Percentiles rank a stretch among this genome's conserved stretches.
phyloP scores from a whole-genome alignment of 2,113 vertebrate species.

The Thryonomys swinderianus region DNA sequence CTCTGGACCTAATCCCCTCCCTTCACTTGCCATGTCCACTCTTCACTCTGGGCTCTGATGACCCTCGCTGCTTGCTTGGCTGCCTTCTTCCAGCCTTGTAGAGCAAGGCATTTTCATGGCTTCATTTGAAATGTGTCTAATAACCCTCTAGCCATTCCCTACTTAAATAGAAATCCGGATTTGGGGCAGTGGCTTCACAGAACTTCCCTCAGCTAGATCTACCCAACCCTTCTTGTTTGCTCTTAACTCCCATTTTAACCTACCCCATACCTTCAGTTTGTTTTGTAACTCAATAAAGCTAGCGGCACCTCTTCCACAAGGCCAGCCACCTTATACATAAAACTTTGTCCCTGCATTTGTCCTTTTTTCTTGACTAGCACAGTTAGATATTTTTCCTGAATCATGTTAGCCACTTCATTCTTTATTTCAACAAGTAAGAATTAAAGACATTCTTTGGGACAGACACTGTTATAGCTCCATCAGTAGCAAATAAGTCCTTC shows the following conservation, averaged over 20 bases:
- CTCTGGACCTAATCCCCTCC: neutral
- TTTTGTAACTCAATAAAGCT: conserved; percentile 10
- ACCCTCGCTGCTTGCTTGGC: neutral
- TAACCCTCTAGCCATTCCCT: conserved; percentile 39
- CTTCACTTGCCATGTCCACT: neutral
- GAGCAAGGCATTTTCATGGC: neutral
- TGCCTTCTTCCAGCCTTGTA: conserved; percentile 7
- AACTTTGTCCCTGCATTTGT: conserved; percentile 28
- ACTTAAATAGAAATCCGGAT: conserved; percentile 45
- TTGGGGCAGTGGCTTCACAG: conserved; percentile 38
- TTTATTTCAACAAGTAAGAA: conserved; percentile 50
- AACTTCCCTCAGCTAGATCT: conserved; percentile 22
- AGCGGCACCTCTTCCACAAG: neutral
- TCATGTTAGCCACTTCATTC: conserved; percentile 16
- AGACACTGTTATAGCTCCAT: neutral
- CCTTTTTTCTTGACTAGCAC: conserved; percentile 33
- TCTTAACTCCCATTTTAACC: neutral
- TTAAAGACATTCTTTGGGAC: neutral
- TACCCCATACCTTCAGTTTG: neutral
- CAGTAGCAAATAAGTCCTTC: neutral
- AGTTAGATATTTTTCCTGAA: neutral
- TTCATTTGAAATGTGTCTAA: conserved; percentile 19
- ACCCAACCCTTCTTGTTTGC: conserved; percentile 53
- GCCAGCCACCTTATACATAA: neutral
- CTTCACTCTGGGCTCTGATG: neutral